A percentile compares a stretch with the other conserved stretches of the same genome.
Evolutionary conservation across 2,113 vertebrate species (phyloP).

Genomic region (Leucoraja erinaceus): DNA sequence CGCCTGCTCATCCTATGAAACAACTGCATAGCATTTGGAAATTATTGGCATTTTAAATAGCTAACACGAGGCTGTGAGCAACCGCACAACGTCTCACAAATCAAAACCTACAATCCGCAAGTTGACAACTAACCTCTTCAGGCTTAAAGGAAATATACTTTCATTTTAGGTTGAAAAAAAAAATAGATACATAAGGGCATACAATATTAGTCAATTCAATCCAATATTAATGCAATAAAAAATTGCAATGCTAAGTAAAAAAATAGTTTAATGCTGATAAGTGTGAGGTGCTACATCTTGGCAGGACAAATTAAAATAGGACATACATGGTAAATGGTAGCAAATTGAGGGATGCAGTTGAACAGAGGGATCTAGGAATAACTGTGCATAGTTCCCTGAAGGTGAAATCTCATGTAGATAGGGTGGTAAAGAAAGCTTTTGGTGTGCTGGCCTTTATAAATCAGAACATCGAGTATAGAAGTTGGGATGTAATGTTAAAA

Average conservation of each 20-base stretch:
- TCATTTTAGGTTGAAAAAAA: not conserved
- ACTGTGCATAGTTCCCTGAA: too few relatives aligned
- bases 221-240: conserved; percentile 54
- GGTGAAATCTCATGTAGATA: too few relatives aligned
- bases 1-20: not conserved
- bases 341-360: too few relatives aligned
- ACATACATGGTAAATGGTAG: too few relatives aligned
- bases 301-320: too few relatives aligned
- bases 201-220: not conserved
- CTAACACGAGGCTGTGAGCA: not conserved
- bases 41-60: not conserved
- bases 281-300: too few relatives aligned
- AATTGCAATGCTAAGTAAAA: conserved; percentile 53
- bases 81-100: not conserved
- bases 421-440: too few relatives aligned
- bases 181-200: not conserved
- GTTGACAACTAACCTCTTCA: not conserved
- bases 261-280: too few relatives aligned
- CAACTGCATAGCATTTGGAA: not conserved
- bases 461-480: too few relatives aligned
- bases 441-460: too few relatives aligned
- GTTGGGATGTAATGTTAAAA: too few relatives aligned
- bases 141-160: not conserved
- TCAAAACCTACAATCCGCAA: not conserved
- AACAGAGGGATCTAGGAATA: too few relatives aligned